Evolutionary conservation across 1,140 invertebrate genomes (phyloP).

Genomic region (Papilio helenus): DNA sequence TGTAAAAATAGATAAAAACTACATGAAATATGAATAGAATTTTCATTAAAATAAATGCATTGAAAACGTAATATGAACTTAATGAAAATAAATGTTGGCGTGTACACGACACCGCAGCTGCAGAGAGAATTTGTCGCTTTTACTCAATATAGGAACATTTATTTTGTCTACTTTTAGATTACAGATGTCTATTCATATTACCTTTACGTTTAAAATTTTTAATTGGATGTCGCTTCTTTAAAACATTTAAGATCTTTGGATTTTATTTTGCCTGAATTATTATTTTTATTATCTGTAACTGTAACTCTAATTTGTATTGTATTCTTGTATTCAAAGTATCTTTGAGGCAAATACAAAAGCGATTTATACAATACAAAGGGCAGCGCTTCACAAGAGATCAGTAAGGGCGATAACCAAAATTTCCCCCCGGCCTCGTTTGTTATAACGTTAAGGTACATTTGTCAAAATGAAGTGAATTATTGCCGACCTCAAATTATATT

Average conservation of each 20-base stretch:
- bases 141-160: not conserved
- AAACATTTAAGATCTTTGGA: not conserved
- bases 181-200: not conserved
- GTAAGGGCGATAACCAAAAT: slow-evolving; percentile 13
- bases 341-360: not conserved
- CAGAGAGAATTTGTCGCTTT: not conserved
- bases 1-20: not conserved
- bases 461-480: slow-evolving; percentile 33
- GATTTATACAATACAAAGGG: slow-evolving; percentile 10
- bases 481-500: slow-evolving; percentile 7
- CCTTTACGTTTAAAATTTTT: not conserved
- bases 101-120: not conserved
- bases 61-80: not conserved
- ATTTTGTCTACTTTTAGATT: not conserved
- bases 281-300: not conserved
- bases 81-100: not conserved
- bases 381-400: slow-evolving; percentile 23
- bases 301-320: not conserved
- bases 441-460: slow-evolving; percentile 18
- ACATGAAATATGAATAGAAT: not conserved
- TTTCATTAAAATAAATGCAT: not conserved
- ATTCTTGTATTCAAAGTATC: slow-evolving; percentile 4
- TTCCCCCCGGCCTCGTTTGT: slow-evolving; percentile 29
- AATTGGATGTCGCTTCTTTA: not conserved
- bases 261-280: not conserved